phyloP scores from a whole-genome alignment of 2,888 invertebrate genomes.

The Lepeophtheirus nordmannii region DNA sequence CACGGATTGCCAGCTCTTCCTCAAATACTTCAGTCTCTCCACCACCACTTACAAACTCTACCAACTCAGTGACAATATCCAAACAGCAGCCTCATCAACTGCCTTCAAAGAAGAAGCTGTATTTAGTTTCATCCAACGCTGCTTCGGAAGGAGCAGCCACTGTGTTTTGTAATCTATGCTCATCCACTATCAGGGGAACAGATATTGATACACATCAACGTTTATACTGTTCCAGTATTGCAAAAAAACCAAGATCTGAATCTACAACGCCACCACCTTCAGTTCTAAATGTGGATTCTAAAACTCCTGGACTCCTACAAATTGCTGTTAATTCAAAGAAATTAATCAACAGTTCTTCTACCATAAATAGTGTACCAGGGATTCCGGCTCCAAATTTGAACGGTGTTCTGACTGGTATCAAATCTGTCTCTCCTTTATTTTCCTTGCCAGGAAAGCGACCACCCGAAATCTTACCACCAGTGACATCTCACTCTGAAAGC shows the following conservation, averaged over 20 bases:
- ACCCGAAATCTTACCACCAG: too few relatives aligned
- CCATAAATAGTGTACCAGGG: not conserved
- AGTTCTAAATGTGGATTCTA: not conserved
- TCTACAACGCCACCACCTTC: not conserved
- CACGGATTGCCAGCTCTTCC: slow-evolving; percentile 20
- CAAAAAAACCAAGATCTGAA: not conserved
- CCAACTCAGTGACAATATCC: not conserved
- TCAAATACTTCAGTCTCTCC: not conserved
- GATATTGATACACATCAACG: slow-evolving; percentile 18
- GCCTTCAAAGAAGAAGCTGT: not conserved
- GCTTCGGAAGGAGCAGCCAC: not conserved
- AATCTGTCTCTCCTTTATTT: slow-evolving; percentile 9
- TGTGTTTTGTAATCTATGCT: slow-evolving; percentile 15
- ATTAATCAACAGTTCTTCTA: not conserved
- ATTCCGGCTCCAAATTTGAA: slow-evolving; percentile 14
- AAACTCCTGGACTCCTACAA: slow-evolving; percentile 4
- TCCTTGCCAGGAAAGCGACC: slow-evolving; percentile 14
- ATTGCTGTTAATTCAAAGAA: not conserved
- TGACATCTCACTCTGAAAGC: too few relatives aligned
- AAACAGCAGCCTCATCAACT: not conserved
- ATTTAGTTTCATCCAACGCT: not conserved
- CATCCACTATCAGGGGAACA: not conserved
- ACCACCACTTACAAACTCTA: not conserved
- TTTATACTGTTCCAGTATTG: not conserved
- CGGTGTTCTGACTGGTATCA: slow-evolving; percentile 20